phyloP scores from a whole-genome alignment of 2,888 invertebrate genomes.

The Hydrotaea diabolus region DNA sequence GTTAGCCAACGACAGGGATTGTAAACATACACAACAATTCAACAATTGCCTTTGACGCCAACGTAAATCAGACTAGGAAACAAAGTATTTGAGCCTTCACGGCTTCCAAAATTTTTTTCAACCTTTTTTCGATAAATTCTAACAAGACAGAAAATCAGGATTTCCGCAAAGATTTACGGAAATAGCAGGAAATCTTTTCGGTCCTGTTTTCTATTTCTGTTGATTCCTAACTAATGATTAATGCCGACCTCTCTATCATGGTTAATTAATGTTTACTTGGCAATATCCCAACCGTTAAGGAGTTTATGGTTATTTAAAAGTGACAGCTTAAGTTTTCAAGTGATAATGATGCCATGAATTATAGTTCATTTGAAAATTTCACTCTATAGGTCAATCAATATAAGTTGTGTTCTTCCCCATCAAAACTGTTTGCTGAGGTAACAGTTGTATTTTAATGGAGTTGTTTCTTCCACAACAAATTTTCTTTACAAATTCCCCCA shows the following conservation, averaged over 20 bases:
- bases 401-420: neutral
- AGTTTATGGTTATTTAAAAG: neutral
- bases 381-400: conserved; percentile 30
- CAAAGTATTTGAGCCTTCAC: neutral
- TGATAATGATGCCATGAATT: conserved; percentile 26
- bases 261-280: conserved; percentile 10
- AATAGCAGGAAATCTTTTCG: too few species aligned
- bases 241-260: conserved; percentile 1
- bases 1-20: neutral
- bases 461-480: conserved; percentile 9
- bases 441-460: conserved; percentile 40
- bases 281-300: neutral
- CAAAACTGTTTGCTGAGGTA: neutral
- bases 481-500: neutral
- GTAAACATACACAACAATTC: conserved; percentile 1
- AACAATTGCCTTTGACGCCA: neutral
- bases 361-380: conserved; percentile 29
- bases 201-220: too few species aligned
- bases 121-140: too few species aligned
- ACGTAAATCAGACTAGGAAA: neutral
- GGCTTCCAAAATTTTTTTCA: too few species aligned
- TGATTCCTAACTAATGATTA: conserved; percentile 1
- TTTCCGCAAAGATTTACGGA: too few species aligned
- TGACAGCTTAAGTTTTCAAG: neutral
- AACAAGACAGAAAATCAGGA: too few species aligned